phyloP scores from a whole-genome alignment of 2,113 vertebrate genomes.

The Bos taurus region DNA sequence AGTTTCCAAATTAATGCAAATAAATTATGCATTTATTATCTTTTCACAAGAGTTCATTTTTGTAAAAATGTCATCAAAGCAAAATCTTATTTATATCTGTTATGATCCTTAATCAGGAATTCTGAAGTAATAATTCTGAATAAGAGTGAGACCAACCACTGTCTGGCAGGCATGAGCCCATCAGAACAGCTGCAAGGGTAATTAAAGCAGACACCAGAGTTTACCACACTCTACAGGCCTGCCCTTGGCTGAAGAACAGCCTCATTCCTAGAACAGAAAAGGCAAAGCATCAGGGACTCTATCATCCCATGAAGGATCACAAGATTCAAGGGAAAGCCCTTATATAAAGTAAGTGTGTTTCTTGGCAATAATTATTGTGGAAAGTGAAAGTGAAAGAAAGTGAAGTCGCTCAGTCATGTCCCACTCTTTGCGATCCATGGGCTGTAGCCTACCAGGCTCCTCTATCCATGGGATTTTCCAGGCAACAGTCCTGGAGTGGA shows the following conservation, averaged over 20 bases:
- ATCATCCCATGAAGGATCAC: background rate
- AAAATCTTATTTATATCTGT: background rate
- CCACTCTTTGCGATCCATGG: too few species aligned
- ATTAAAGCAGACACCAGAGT: background rate
- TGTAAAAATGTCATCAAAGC: background rate
- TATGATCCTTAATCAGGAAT: background rate
- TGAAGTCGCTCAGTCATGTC: too few species aligned
- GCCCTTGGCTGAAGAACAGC: background rate
- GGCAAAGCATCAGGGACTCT: background rate
- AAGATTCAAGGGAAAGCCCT: background rate
- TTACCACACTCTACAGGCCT: too few species aligned
- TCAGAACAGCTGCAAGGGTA: background rate
- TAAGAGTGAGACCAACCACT: background rate
- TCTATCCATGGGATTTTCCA: too few species aligned
- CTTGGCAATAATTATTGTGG: background rate
- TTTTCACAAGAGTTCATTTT: background rate
- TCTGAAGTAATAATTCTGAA: background rate
- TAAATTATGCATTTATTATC: background rate
- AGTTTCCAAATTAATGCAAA: background rate
- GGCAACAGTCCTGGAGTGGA: too few species aligned
- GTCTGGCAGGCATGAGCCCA: background rate
- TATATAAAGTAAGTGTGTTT: background rate
- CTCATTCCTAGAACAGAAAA: background rate
- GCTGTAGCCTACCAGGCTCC: too few species aligned
- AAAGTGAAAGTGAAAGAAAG: too few species aligned